These are phyloP conservation scores for Rhabdophis nuchalis DNA, from an alignment of 2,797 vertebrate species.

Conservation along the genomic window DNA sequence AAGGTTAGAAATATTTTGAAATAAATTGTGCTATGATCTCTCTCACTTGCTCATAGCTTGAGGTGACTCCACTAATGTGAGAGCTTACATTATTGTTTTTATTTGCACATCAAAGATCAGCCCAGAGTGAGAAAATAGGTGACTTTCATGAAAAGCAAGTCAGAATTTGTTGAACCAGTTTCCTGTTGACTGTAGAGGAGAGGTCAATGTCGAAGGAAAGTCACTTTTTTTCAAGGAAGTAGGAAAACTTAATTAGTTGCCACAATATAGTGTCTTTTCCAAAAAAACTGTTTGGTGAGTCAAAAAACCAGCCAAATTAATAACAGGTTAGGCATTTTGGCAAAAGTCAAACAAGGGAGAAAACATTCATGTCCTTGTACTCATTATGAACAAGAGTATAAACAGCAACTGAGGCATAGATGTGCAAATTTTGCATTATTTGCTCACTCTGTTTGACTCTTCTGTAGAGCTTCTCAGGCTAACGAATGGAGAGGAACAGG, in stretches of 20 bases:
- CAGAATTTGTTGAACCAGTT: neutral
- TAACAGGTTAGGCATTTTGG: neutral
- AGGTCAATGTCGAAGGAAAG: neutral
- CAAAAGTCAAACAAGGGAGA: neutral
- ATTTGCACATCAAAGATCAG: neutral
- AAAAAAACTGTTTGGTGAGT: neutral
- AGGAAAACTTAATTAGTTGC: neutral
- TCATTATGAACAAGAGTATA: neutral
- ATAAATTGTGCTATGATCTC: neutral
- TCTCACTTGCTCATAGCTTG: neutral
- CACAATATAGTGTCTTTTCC: neutral
- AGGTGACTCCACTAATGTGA: neutral
- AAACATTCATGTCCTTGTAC: neutral
- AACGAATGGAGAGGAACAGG: neutral
- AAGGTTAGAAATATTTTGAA: neutral
- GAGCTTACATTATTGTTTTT: neutral
- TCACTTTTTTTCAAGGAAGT: neutral
- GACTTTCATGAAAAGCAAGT: neutral
- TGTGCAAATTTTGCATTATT: neutral
- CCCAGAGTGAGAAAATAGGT: neutral
- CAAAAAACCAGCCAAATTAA: neutral
- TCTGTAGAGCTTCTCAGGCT: neutral
- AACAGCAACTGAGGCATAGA: neutral
- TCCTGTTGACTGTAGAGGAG: neutral
- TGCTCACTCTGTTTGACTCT: neutral